Conservation (phyloP, 2,113 vertebrate genomes). For the Semicossyphus pulcher region DNA sequence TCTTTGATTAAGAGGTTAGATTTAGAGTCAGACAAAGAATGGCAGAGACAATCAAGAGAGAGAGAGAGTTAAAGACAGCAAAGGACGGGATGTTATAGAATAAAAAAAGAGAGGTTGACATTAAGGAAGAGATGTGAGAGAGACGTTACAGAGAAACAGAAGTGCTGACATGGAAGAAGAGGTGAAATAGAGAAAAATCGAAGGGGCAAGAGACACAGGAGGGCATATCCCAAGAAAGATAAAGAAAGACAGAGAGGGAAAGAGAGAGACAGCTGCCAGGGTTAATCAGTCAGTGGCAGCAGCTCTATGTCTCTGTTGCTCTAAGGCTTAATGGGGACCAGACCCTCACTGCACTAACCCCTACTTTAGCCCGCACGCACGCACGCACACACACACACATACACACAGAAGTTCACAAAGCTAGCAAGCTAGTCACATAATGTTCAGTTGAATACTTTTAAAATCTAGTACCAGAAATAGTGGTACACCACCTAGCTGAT, state of each 20-base stretch:
- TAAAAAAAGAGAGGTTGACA: neutral
- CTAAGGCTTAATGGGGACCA: constrained; percentile 30
- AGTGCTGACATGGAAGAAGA: neutral
- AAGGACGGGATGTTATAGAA: neutral
- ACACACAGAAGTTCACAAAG: constrained; percentile 17
- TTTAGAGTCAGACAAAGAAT: neutral
- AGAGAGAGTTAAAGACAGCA: neutral
- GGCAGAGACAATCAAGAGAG: neutral
- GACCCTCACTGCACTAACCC: constrained; percentile 13
- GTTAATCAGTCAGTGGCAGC: constrained; percentile 63
- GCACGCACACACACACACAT: constrained; percentile 2
- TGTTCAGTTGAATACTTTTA: neutral
- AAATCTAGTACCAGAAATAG: no score
- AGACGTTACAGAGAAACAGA: neutral
- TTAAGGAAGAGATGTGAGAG: neutral
- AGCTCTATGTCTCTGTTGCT: constrained; percentile 60
- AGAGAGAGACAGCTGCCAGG: constrained; percentile 64
- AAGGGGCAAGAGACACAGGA: constrained; percentile 9
- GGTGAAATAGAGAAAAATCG: neutral
- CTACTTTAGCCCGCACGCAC: neutral
- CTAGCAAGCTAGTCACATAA: neutral
- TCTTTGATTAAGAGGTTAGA: constrained; percentile 32
- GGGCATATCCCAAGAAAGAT: constrained; percentile 16
- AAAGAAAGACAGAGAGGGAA: constrained; percentile 1
- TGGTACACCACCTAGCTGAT: neutral